phyloP scores from a whole-genome alignment of 2,797 vertebrate species.

The Linurgus olivaceus region DNA sequence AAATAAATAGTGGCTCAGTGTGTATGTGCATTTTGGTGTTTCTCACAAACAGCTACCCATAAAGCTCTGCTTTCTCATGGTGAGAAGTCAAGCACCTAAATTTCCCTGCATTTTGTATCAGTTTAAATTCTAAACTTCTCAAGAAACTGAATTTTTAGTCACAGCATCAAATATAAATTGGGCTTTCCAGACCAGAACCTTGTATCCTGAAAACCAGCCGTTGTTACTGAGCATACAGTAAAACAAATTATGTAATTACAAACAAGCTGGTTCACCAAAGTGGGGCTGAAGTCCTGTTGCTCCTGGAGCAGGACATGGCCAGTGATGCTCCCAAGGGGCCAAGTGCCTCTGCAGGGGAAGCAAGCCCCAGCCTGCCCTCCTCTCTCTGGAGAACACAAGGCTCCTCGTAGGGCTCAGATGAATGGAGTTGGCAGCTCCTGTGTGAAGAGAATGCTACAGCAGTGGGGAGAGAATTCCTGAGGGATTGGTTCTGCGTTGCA shows the following conservation, averaged over 20 bases:
- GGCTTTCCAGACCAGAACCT: neutral
- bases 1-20: slow-evolving; percentile 51
- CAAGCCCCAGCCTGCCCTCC: neutral
- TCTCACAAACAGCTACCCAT: slow-evolving; percentile 36
- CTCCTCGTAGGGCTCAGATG: neutral
- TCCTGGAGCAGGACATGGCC: neutral
- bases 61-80: slow-evolving; percentile 60
- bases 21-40: slow-evolving; percentile 55
- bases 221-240: neutral
- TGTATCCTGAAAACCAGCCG: neutral
- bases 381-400: neutral
- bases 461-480: slow-evolving; percentile 9
- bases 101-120: neutral
- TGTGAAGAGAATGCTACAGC: neutral
- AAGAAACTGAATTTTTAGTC: neutral
- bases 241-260: neutral
- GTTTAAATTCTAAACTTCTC: neutral
- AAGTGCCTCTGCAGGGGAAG: neutral
- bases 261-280: neutral
- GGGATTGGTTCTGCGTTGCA: neutral
- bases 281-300: neutral
- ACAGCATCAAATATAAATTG: neutral
- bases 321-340: neutral
- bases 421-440: neutral
- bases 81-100: slow-evolving; percentile 39